Conservation (phyloP, 2,113 vertebrate genomes). For the Myotis brandtii region DNA sequence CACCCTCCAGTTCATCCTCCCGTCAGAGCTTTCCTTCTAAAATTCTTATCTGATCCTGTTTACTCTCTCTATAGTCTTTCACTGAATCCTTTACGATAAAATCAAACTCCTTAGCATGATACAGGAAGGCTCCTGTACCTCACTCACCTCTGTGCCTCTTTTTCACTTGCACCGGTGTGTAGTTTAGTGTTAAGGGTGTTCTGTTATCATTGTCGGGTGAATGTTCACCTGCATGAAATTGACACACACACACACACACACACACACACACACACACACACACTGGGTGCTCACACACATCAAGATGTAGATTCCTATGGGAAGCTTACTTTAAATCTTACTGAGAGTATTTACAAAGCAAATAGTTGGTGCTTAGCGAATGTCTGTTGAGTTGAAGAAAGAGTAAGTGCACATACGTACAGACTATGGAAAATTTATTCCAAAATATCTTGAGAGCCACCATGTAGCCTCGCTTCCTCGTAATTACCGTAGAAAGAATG, state of each 20-base stretch:
- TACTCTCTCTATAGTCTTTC: neutral
- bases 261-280: neutral
- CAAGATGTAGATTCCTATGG: neutral
- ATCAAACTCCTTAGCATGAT: neutral
- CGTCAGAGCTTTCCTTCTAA: neutral
- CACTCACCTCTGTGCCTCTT: neutral
- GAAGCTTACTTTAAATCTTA: neutral
- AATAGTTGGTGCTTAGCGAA: neutral
- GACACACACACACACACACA: neutral
- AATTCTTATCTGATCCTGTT: neutral
- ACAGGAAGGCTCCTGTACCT: neutral
- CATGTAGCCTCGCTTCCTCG: neutral
- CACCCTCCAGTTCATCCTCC: neutral
- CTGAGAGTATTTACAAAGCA: neutral
- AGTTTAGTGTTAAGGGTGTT: neutral
- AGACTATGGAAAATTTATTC: neutral
- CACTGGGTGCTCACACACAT: neutral
- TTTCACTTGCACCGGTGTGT: neutral
- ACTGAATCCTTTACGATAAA: conserved; percentile 28
- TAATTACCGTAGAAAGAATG: neutral
- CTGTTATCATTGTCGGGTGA: neutral
- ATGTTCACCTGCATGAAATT: neutral
- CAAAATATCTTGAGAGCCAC: neutral
- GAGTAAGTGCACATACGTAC: neutral
- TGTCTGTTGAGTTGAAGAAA: conserved; percentile 11